Percentiles rank a stretch among this genome's conserved stretches.
Conservation (phyloP, 1,140 invertebrate genomes). For the Metaphire vulgaris region DNA sequence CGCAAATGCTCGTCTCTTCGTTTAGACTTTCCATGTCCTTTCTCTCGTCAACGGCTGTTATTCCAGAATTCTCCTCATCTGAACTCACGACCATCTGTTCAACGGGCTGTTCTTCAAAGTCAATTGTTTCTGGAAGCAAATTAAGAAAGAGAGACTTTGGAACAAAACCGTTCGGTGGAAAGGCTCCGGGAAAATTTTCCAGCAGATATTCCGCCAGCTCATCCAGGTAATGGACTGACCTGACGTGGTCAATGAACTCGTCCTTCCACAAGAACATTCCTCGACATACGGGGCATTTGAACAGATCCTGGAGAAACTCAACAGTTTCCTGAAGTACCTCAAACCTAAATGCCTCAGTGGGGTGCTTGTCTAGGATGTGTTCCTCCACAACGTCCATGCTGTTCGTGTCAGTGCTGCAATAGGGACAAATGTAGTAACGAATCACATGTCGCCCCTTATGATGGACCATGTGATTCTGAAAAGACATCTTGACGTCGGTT, state of each 20-base stretch:
- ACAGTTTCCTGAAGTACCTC: constrained; percentile 23
- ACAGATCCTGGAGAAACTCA: constrained; percentile 15
- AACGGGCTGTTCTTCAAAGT: neutral
- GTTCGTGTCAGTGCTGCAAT: constrained; percentile 15
- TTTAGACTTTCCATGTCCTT: too few species aligned
- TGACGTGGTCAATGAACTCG: constrained; percentile 1
- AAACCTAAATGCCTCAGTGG: constrained; percentile 12
- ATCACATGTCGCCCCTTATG: constrained; percentile 8
- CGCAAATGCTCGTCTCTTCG: neutral
- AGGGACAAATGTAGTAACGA: constrained; percentile 24
- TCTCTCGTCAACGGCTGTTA: too few species aligned
- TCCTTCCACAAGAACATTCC: constrained; percentile 10
- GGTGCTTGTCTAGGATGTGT: constrained; percentile 19
- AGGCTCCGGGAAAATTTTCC: neutral
- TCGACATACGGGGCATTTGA: constrained; percentile 4
- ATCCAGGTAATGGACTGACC: neutral
- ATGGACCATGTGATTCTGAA: neutral
- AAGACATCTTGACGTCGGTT: neutral
- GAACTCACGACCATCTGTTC: neutral
- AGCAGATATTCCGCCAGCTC: neutral
- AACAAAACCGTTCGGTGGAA: neutral
- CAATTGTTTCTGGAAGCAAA: constrained; percentile 8
- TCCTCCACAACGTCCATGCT: constrained; percentile 21
- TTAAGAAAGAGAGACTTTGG: constrained; percentile 9
- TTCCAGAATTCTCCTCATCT: neutral